phyloP scores from a whole-genome alignment of 2,113 vertebrate species.

The Hemiprocne comata region DNA sequence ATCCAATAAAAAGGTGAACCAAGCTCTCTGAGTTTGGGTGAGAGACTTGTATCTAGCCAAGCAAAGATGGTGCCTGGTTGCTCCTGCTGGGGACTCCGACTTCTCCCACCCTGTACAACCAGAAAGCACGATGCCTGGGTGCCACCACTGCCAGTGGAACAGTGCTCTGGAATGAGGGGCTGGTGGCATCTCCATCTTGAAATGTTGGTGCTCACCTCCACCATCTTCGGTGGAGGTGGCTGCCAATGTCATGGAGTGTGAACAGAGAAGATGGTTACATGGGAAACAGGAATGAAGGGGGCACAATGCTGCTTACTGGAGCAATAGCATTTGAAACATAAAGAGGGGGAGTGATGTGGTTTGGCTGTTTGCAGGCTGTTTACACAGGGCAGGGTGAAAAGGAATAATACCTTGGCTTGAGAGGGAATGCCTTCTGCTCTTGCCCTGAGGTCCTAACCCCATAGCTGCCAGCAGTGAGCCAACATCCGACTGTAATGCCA shows the following conservation, averaged over 20 bases:
- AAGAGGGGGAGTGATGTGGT: not conserved
- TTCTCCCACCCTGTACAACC: not conserved
- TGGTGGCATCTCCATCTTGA: not conserved
- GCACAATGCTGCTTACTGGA: not conserved
- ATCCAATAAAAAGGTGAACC: not conserved
- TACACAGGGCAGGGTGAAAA: not conserved
- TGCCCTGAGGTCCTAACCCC: not conserved
- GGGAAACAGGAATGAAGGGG: not conserved
- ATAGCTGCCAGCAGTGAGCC: not conserved
- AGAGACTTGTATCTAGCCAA: not conserved
- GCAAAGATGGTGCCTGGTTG: not conserved
- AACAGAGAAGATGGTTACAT: not conserved
- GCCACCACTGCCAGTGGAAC: not conserved
- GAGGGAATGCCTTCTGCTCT: not conserved
- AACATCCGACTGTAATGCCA: not conserved
- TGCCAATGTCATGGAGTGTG: not conserved
- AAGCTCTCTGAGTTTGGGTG: not conserved
- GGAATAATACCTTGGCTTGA: not conserved
- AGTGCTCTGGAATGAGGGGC: not conserved
- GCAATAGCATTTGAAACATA: not conserved
- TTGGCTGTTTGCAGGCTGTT: not conserved
- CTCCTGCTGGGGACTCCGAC: not conserved
- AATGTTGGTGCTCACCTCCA: not conserved
- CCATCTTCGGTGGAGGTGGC: not conserved
- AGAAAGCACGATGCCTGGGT: not conserved